Evolutionary conservation across 2,797 vertebrate species (phyloP).

Genomic region (Pelochelys cantorii): DNA sequence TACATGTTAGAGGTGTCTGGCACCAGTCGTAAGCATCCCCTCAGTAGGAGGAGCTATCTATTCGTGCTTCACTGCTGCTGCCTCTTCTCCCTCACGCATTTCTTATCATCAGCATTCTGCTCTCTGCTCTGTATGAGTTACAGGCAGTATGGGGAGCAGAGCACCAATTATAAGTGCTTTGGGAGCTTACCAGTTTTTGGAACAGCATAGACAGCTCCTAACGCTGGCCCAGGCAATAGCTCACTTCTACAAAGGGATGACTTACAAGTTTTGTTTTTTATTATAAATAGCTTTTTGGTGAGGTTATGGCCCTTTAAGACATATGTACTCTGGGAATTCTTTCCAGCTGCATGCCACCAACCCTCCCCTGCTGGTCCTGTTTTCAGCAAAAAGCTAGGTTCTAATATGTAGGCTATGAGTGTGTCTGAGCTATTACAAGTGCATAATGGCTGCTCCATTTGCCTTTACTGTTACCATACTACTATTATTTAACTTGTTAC

Average conservation of each 20-base stretch:
- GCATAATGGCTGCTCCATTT: rapidly evolving
- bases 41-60: neutral
- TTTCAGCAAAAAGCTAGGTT: neutral
- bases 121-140: neutral
- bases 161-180: rapidly evolving
- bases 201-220: neutral
- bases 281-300: neutral
- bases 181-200: neutral
- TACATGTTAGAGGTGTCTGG: neutral
- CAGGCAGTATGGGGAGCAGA: rapidly evolving
- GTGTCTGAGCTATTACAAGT: neutral
- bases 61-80: neutral
- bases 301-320: neutral
- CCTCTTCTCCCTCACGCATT: rapidly evolving
- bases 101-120: rapidly evolving
- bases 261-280: neutral
- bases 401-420: neutral
- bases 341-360: neutral
- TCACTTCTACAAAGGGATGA: neutral
- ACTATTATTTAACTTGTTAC: neutral
- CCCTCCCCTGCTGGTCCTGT: neutral
- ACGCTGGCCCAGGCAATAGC: rapidly evolving
- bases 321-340: rapidly evolving
- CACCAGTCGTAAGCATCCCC: neutral
- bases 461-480: neutral